These are phyloP conservation scores for Zaprionus camerounensis DNA, from an alignment of 1,140 invertebrate species.

Conservation along the genomic window DNA sequence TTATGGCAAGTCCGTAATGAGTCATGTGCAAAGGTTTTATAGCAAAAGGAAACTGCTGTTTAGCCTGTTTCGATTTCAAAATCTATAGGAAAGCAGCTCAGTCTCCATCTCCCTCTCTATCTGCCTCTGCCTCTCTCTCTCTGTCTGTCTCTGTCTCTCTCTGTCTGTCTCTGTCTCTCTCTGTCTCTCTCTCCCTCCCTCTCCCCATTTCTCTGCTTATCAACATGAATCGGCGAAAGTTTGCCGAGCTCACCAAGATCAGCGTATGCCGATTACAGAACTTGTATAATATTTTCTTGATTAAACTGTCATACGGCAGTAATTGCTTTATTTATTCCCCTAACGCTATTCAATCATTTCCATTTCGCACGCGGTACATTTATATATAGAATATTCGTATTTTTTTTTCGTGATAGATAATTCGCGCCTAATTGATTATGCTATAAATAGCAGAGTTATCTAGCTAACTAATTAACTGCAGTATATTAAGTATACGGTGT, in stretches of 20 bases:
- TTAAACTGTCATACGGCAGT: constrained; percentile 6
- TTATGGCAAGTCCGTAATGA: neutral
- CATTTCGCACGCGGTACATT: neutral
- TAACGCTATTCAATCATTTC: constrained; percentile 1
- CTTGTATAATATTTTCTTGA: constrained; percentile 8
- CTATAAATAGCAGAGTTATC: constrained; percentile 14
- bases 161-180: neutral
- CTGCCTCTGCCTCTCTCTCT: neutral
- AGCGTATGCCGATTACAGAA: neutral
- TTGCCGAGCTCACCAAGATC: neutral
- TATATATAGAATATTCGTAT: neutral
- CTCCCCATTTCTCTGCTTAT: neutral
- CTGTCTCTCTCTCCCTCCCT: neutral
- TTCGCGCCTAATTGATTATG: constrained; percentile 14
- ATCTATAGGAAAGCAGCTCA: too few species aligned
- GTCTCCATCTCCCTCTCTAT: neutral
- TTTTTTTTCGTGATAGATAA: constrained; percentile 1
- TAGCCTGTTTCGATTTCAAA: neutral
- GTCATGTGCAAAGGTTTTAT: neutral
- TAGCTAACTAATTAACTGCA: constrained; percentile 12
- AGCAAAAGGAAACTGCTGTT: neutral
- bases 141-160: too few species aligned
- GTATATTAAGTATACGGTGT: neutral
- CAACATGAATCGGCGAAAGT: constrained; percentile 2
- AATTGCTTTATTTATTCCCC: constrained; percentile 12